phyloP scores from a whole-genome alignment of 1,140 invertebrate species.

The Hypsibius dujardini region DNA sequence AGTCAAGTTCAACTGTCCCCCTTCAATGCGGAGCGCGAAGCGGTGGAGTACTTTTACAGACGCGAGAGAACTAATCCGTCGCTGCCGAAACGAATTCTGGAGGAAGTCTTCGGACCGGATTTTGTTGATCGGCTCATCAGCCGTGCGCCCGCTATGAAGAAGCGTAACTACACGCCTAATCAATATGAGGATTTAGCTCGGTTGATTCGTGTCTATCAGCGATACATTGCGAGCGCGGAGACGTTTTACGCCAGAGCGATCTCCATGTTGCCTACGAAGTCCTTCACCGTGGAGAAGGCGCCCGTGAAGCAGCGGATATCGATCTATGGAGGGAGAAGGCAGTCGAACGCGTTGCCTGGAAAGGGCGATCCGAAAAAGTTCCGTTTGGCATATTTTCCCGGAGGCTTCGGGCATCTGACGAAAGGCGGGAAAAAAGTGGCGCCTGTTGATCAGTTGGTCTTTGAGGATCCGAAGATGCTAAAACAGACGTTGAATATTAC shows the following conservation, averaged over 20 bases:
- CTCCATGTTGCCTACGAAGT: background rate
- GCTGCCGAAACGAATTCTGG: background rate
- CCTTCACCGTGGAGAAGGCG: background rate
- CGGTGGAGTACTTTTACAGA: background rate
- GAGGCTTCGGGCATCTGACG: background rate
- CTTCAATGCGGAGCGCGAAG: background rate
- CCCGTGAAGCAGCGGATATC: background rate
- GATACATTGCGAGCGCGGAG: background rate
- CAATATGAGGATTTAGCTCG: background rate
- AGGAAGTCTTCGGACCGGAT: background rate
- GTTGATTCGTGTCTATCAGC: constrained; percentile 1
- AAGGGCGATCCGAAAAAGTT: background rate
- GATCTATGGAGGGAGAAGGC: background rate
- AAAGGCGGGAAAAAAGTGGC: constrained; percentile 5
- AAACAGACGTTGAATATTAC: constrained; percentile 7
- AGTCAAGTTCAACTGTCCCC: background rate
- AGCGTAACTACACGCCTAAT: background rate
- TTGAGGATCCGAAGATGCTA: background rate
- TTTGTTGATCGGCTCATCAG: background rate
- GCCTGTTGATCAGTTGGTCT: background rate
- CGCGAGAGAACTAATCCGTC: background rate
- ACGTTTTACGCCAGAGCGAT: background rate
- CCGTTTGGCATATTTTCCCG: constrained; percentile 4
- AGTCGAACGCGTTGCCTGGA: background rate
- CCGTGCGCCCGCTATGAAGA: background rate